Evolutionary conservation across 2,888 invertebrate species (phyloP), one percentile per base, ranked within the genome.

Genomic region (Rhogogaster chlorosoma): DNA sequence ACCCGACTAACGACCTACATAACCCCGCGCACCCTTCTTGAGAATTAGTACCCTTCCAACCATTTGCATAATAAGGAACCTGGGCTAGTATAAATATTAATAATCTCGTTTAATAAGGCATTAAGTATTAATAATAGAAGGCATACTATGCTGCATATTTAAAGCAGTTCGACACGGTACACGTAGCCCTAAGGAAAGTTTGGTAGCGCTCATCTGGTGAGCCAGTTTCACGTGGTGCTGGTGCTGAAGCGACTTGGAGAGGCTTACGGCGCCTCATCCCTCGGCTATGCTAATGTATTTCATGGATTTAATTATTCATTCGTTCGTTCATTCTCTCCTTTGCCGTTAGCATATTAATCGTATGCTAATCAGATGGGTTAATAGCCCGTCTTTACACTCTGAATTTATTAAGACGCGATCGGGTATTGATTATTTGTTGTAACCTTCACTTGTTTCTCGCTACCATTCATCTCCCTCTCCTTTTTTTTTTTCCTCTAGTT

Each of bases 341-440:
- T 86, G 88, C 85, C 86, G 86, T 84, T 87, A 87, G 90, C 89
- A 90, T 90, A 89, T 91, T 90, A 90, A 91, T 90, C 89, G 88
- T 89, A 90, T 90, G 90, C 88, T 90, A 90, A 91, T 91, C 73
- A 89, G 87, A 88, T 87, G 87, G 87, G 87, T 88, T 89, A 89
- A 89, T 89, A 87, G 87, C 88, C 85, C 70, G 71, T 82, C 71
- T 84, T 86, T 82, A 84, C 70, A 78, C 84, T 42, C 22, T 80
- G 84, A 80, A 85, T 86, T 84, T 86, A 84, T 85, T 77, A 84
- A 84, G 84, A 80, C 84, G 84, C 82, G 80, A 84, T 80, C 80
- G 84, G 80, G 77, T 57, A 80, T 86, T 80, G 84, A 85, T 85
- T 85, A 85, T 85, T 82, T 83, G 83, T 83, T 83, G 83, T 83